A percentile compares a stretch with the other conserved stretches of the same genome.
Conservation (phyloP, 1,140 invertebrate genomes). For the Harpegnathos saltator region DNA sequence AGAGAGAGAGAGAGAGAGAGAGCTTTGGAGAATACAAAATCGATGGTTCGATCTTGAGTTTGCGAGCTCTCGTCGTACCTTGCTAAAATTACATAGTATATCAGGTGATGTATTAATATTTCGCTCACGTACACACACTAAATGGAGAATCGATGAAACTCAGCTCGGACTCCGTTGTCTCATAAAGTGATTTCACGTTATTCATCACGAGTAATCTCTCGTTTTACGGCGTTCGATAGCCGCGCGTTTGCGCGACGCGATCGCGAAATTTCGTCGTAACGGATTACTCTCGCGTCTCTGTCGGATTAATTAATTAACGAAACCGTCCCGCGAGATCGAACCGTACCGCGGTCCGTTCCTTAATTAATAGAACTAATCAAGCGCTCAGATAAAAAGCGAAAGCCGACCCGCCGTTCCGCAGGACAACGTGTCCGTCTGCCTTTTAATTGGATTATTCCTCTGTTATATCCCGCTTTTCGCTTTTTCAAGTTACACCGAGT, state of each 20-base stretch:
- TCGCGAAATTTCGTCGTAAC: conserved; percentile 24
- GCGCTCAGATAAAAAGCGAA: conserved; percentile 32
- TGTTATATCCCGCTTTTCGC: conserved; percentile 37
- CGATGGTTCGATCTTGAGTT: background rate
- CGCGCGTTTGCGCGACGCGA: background rate
- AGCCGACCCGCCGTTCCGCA: background rate
- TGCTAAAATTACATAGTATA: background rate
- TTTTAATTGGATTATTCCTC: conserved; percentile 54
- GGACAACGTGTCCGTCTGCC: conserved; percentile 27
- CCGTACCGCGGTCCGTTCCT: background rate
- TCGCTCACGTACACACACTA: background rate
- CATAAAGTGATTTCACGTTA: background rate
- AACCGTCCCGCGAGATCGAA: background rate
- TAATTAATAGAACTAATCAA: conserved; percentile 65
- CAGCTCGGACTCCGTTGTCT: background rate
- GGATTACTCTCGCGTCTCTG: background rate
- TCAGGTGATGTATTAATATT: background rate
- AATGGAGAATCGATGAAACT: background rate
- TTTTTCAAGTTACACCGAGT: conserved; percentile 22
- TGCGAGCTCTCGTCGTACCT: background rate
- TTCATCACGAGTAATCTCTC: background rate
- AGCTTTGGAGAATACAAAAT: background rate
- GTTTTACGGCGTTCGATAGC: background rate
- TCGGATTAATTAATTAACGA: conserved; percentile 52
- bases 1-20: background rate